Conservation (phyloP, 1,140 invertebrate genomes). For the Drosophila prosaltans region DNA sequence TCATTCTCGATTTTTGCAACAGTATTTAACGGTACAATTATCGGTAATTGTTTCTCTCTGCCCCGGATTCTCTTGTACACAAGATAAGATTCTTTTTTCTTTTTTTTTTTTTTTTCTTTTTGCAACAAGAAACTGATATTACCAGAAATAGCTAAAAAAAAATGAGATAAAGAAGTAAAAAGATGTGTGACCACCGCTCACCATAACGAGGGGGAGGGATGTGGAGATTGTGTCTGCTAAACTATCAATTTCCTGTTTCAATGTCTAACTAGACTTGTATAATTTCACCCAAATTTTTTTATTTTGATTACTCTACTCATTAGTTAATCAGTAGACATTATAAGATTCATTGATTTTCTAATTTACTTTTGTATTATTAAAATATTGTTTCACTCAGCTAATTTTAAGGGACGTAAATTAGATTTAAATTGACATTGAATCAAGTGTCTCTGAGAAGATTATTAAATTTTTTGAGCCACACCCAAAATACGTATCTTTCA, state of each 20-base stretch:
- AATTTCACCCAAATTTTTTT: no score
- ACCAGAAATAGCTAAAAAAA: neutral
- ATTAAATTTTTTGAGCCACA: slow-evolving; percentile 44
- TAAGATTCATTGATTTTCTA: no score
- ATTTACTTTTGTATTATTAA: no score
- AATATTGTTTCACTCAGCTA: no score
- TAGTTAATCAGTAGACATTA: no score
- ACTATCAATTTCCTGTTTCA: no score
- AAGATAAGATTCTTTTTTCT: slow-evolving; percentile 3
- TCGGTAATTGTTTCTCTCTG: slow-evolving; percentile 29
- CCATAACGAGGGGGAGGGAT: no score
- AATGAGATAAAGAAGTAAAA: no score
- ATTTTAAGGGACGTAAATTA: neutral
- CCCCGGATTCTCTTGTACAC: neutral
- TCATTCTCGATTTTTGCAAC: slow-evolving; percentile 57
- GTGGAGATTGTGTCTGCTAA: no score
- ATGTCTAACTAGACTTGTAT: no score
- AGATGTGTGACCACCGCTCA: no score
- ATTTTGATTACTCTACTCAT: no score
- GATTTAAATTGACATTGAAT: slow-evolving; percentile 60
- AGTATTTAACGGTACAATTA: slow-evolving; percentile 68
- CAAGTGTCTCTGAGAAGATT: slow-evolving; percentile 33
- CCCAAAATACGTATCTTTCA: slow-evolving; percentile 21
- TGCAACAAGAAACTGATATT: neutral
- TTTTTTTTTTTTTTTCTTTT: neutral